Base-by-base conservation (phyloP, 2,113 vertebrate genomes). In the Siniperca chuatsi region DNA sequence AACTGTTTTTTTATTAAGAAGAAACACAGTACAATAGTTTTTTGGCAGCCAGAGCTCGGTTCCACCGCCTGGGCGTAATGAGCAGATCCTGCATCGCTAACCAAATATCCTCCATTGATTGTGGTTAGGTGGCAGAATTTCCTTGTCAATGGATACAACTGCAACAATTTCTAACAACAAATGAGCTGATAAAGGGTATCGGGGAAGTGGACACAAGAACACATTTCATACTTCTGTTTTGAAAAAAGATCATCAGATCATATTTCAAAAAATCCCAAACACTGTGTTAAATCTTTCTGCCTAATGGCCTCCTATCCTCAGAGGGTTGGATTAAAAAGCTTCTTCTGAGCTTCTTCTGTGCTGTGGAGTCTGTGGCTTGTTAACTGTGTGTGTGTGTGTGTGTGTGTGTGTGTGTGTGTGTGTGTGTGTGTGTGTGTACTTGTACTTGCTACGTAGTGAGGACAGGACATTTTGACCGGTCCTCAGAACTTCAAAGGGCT, bases 241-340 rank as follows among this genome's bases (percentile, higher is more conserved):
- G 70, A 89, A 83, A 81, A 52, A 73, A 83, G 58, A 90, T 87
- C 62, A 66, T 23, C 16, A 50, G 89, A 83, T 92, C 84, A 64
- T 52, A 78, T 87, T 90, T 86, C 60, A 87, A 66, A 67, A 73
- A 78, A 37, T 87, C 90, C 65, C 67, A 35, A 88, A 84, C 52
- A 50, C 54, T 84, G 87, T 67, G 85, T 83, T 90, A 83, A 76
- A 83, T 90, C 64, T 75, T 75, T 83, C 61, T 81, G 57, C 65
- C 77, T 85, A 87, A 93, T 90, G 82, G 82, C 75, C 78, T 87
- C 37, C 40, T 11, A 66, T 91, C 83, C 87, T 83, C 68, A 0
- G 76, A 81, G 78, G 81, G 67, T 25, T 69, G 81, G 81, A 89
- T 89, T 85, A 85, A 83, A 90, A 70, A 44, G 64, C 71, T 79